Evolutionary conservation across 2,888 invertebrate genomes (phyloP), one percentile per base, ranked within the genome.

Genomic region (Schizotus pectinicornis): DNA sequence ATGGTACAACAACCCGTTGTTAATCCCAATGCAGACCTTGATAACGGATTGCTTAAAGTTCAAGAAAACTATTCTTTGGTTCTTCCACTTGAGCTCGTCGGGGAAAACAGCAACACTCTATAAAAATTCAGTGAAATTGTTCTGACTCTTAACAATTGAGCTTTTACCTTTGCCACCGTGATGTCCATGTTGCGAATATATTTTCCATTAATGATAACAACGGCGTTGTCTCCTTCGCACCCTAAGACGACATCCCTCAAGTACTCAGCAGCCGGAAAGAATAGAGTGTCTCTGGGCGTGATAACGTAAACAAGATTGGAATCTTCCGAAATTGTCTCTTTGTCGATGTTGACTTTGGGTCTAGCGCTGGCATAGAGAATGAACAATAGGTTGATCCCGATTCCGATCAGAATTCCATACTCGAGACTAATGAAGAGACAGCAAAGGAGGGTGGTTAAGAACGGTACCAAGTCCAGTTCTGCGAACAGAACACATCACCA

Each of bases 201-300:
- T 61, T 79, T 79, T n/a, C 86, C 83, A 69, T 85, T 79, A 7
- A 83, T 70, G 38, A 82, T 71, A 14, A 83, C 76, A 12, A 72
- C 65, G 7, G 67, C 61, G 11, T 48, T 31, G 7, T 13, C 69
- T 1, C 57, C 59, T 9, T 61, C 61, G 48, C 76, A 76, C 13
- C 72, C 69, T 56, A 84, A 77, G 48, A 85, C 75, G 11, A 70
- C 70, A 58, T 82, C 80, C 42, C 85, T 78, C 68, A 94, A 82
- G 80, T 85, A 88, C 80, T 92, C 92, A 0, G 92, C 90, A 2
- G 92, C 88, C n/a, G 93, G 90, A 80, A 91, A 94, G 53, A 87
- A 82, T 47, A 94, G 81, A 70, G 87, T 86, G 67, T 89, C 87
- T 74, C 88, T 87, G 48, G 92, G 88, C 55, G 83, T 84, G 38